Conservation (phyloP, 2,797 vertebrate genomes). For the Notoglanidium macrostoma region DNA sequence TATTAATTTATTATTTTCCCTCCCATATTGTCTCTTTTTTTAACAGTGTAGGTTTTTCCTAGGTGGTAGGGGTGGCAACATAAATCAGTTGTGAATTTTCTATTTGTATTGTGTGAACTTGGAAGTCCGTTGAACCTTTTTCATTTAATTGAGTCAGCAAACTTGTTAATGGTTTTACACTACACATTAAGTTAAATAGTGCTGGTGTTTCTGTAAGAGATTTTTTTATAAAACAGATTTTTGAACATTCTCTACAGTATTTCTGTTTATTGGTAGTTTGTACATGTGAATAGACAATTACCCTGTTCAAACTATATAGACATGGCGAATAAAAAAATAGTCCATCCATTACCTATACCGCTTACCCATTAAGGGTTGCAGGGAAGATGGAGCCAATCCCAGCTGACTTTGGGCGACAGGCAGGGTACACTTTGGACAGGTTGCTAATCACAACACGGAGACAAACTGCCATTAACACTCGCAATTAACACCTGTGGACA, state of each 20-base stretch:
- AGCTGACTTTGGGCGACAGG: no score
- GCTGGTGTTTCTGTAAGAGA: not conserved
- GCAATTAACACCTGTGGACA: no score
- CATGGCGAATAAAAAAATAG: not conserved
- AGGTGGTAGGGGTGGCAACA: not conserved
- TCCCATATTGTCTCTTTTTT: not conserved
- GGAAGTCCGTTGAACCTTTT: not conserved
- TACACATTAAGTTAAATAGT: not conserved
- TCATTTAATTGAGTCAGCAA: not conserved
- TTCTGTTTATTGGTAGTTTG: not conserved
- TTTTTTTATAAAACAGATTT: not conserved
- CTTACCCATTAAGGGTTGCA: no score
- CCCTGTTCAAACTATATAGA: not conserved
- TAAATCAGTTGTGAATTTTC: not conserved
- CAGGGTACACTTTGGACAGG: no score
- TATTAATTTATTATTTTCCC: not conserved
- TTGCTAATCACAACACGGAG: no score
- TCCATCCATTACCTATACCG: no score
- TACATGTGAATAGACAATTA: not conserved
- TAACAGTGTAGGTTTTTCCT: not conserved
- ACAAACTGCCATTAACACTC: no score
- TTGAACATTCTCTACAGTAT: not conserved
- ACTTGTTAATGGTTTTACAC: not conserved
- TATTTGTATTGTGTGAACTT: not conserved
- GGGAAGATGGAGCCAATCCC: no score